Evolutionary conservation across 2,113 vertebrate genomes (phyloP), one percentile per base, ranked within the genome.

Genomic region (Nyctereutes procyonoides): DNA sequence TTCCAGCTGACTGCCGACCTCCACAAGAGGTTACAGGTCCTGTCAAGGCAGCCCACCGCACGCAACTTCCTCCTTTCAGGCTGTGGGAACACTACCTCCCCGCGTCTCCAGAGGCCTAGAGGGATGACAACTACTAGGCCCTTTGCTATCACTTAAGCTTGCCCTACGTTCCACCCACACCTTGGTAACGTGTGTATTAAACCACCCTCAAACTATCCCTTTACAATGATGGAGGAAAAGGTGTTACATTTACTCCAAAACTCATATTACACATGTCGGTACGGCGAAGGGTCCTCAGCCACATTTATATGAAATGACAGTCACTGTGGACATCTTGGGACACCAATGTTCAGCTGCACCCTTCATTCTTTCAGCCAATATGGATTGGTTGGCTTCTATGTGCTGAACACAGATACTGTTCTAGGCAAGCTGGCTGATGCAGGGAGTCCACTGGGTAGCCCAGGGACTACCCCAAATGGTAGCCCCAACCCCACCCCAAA

Each of bases 231-330:
- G 60, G 55, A 10, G 43, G 9, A 73, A 74, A 43, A 19, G 8
- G 15, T 11, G 12, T 11, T 17, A 32, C 51, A 1, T 79, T 63
- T 16, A 20, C 65, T 89, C 22, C 30, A 58, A 94, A 20, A 35
- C 32, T 55, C 55, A 0, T 2, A 32, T 20, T 16, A 2, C 10
- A 1, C 19, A 30, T 5, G 1, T 32, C 24, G 71, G 56, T 1
- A 32, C 67, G 53, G 16, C 7, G 12, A 80, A 62, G 10, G n/a
- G 19, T 10, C 20, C 69, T 73, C 3, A 0, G 51, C 32, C 81
- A 38, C 32, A 58, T 7, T 53, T 20, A 4, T 8, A 32, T 11
- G 28, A 69, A 30, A 12, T 5, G 30, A 62, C 8, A 10, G 13
- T 63, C 60, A 19, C 65, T 16, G 0, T 7, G 13, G 14, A 38